Evolutionary conservation across 2,797 vertebrate species (phyloP), one percentile per base, ranked within the genome.

Genomic region (Crypturellus tataupa): DNA sequence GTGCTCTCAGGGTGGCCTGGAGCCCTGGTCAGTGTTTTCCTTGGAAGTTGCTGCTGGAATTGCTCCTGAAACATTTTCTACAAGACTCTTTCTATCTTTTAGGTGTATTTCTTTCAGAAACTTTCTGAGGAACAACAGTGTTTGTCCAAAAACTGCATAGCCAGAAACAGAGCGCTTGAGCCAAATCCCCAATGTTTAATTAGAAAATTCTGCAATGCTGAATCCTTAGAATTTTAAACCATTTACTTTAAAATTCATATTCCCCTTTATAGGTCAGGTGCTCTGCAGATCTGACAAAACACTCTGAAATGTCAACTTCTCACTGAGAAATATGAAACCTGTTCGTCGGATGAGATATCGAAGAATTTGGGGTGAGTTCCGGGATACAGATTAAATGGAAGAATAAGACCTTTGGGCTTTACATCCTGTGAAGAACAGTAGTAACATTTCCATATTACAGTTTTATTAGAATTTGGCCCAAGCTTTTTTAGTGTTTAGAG

Each of bases 21-120:
- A 71, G 33, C 42, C 46, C n/a, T n/a, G 44, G 47, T 69, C 1
- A 4, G 37, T 72, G 44, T 72, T 95, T 94, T 75, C 33, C 64
- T 75, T 75, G 53, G 75, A 83, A 79, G 60, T 6, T 89, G 25
- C 40, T 92, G 71, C 46, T 94, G 79, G 70, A 87, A 87, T 23
- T 59, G 59, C n/a, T 79, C 80, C 68, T 91, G 68, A 91, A 93
- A 73, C 15, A 40, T 78, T 77, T 81, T 82, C 42, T 85, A 1
- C 58, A 2, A 71, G 8, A 31, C 70, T 77, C 13, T 49, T 87
- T 87, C 85, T 89, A 90, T 93, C 23, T 60, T 4, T 72, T 47
- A 76, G 51, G 29, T 16, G 17, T 35, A 65, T 80, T 94, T 85
- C 53, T 87, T 91, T 47, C 47, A 78, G 49, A 72, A 82, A 69